These are phyloP conservation scores for Theristicus caerulescens DNA, from an alignment of 2,113 vertebrate genomes.

Conservation along the genomic window DNA sequence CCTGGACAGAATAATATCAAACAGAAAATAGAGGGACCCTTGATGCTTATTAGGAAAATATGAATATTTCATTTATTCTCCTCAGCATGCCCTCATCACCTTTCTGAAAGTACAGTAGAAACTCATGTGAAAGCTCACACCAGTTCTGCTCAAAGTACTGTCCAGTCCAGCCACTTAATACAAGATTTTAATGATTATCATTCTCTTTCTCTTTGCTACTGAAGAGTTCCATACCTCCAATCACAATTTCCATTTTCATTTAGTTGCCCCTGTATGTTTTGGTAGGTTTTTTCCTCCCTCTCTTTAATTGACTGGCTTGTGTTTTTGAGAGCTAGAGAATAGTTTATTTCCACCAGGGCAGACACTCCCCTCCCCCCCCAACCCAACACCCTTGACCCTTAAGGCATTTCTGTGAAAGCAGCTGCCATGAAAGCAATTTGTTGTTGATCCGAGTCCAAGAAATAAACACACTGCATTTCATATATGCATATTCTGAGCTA, in stretches of 20 bases:
- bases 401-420: not conserved
- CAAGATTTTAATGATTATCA: not conserved
- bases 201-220: not conserved
- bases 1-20: not conserved
- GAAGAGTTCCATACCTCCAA: not conserved
- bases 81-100: not conserved
- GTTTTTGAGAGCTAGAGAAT: not conserved
- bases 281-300: rapidly evolving
- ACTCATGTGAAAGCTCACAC: not conserved
- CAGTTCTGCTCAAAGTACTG: not conserved
- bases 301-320: not conserved
- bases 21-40: not conserved
- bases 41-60: slow-evolving; percentile 3
- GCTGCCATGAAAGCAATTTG: slow-evolving; percentile 6
- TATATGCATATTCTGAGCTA: slow-evolving; percentile 39
- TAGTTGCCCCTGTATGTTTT: not conserved
- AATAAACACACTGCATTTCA: slow-evolving; percentile 8
- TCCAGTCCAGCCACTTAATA: not conserved
- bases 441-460: slow-evolving; percentile 11
- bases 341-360: not conserved
- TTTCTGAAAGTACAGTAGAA: not conserved
- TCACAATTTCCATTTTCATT: not conserved
- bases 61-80: slow-evolving; percentile 18
- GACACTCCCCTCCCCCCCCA: too few species aligned
- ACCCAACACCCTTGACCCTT: not conserved